Percentiles rank a stretch among this genome's conserved stretches.
phyloP scores from a whole-genome alignment of 2,113 vertebrate species.

The Guaruba guarouba region DNA sequence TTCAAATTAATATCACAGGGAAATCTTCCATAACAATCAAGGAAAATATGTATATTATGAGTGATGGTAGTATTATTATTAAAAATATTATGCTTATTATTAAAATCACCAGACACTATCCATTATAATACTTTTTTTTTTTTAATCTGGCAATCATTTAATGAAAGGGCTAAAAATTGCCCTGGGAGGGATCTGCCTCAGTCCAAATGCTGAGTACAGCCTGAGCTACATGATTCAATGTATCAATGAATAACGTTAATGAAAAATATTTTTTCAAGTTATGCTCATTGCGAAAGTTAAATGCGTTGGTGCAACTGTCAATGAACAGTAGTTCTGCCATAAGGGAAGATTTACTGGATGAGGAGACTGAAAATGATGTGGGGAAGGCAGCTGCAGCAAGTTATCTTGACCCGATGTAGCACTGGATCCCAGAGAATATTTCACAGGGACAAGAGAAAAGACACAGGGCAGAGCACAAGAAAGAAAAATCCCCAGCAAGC shows the following conservation, averaged over 20 bases:
- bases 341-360: background rate
- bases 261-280: background rate
- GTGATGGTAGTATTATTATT: background rate
- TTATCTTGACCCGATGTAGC: background rate
- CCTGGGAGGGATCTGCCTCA: background rate
- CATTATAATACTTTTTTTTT: background rate
- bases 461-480: background rate
- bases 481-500: background rate
- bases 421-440: background rate
- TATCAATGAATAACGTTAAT: background rate
- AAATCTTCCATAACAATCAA: constrained; percentile 11
- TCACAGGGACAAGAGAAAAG: background rate
- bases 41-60: background rate
- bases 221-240: background rate
- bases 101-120: background rate
- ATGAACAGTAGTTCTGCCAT: background rate
- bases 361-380: background rate
- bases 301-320: background rate
- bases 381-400: background rate
- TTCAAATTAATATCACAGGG: background rate
- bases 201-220: background rate
- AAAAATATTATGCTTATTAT: constrained; percentile 1
- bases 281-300: background rate
- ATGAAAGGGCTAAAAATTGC: background rate
- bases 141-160: background rate